Base-by-base conservation (phyloP, 2,113 vertebrate genomes). In the Gulo gulo region DNA sequence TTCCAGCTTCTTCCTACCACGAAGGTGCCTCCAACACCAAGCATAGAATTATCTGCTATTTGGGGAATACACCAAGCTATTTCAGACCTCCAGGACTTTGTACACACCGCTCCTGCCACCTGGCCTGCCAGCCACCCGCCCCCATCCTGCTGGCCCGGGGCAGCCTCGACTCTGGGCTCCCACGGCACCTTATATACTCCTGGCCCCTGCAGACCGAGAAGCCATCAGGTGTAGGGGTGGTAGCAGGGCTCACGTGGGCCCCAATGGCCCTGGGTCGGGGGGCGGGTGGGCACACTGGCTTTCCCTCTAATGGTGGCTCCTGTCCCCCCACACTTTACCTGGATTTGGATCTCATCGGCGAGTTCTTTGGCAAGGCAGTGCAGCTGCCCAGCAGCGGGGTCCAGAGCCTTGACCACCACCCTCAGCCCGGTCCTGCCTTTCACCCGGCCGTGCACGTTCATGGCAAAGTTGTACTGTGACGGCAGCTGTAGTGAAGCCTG, bases 321-420 rank as follows among this genome's bases (percentile, higher is more conserved):
- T 1, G 29, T 1, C 9, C 20, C 2, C 61, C 16, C 4, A 1
- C 2, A 69, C 57, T 24, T 31, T 98, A 99, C 99, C 99, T 99
- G 99, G 95, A 99, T 99, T 96, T 99, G 99, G 97, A 99, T 99
- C 98, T 99, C 99, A 91, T 99, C 99, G 0, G 98, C 99, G 34
- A 99, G 99, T 59, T 99, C 99, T 79, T 88, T 98, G 21, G 98
- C 97, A 42, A 99, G 97, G 63, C 98, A 99, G 21, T 97, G 76
- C 61, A 99, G 98, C 95, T 99, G 99, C 39, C 98, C 99, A 0
- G 99, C 98, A 3, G 94, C 52, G 16, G 99, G 99, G 94, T 99
- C 99, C 13, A 98, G 97, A 52, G 98, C 98, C 95, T 96, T 98
- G 88, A 99, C 99, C 52, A 99, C 98, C 97, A 99, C 99, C 91